phyloP scores from a whole-genome alignment of 1,140 invertebrate genomes.

The Danaus melanippus region DNA sequence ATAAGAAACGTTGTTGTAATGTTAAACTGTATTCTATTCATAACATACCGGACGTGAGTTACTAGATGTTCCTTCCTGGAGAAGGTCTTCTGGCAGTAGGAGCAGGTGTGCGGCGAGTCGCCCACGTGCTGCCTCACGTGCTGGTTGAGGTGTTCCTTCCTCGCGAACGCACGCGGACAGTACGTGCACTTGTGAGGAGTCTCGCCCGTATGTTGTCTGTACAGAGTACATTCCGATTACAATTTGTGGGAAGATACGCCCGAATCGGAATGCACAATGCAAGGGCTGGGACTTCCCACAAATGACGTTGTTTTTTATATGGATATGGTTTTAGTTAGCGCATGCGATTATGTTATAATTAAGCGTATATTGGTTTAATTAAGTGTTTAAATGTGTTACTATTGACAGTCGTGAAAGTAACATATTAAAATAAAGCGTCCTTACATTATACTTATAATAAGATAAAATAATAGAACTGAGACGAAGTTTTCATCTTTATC shows the following conservation, averaged over 20 bases:
- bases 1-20: not conserved
- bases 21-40: not conserved
- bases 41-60: slow-evolving; percentile 76
- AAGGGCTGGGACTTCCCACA: slow-evolving; percentile 45
- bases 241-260: slow-evolving; percentile 16
- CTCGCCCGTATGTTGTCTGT: slow-evolving; percentile 86
- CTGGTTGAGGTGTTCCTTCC: slow-evolving; percentile 82
- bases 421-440: no score
- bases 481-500: no score
- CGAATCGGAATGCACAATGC: slow-evolving; percentile 68
- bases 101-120: slow-evolving; percentile 86
- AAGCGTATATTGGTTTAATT: no score
- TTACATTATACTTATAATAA: no score
- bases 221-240: slow-evolving; percentile 79
- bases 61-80: slow-evolving; percentile 87
- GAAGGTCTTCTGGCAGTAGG: slow-evolving; percentile 88
- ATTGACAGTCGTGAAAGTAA: no score
- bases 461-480: no score
- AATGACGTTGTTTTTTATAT: slow-evolving; percentile 24
- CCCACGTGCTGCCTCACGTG: slow-evolving; percentile 79
- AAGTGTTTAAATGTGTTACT: no score
- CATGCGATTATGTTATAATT: no score
- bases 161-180: slow-evolving; percentile 89
- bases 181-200: slow-evolving; percentile 88
- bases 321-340: no score